Base-by-base conservation (phyloP, 2,888 invertebrate genomes). In the Apoderus coryli region DNA sequence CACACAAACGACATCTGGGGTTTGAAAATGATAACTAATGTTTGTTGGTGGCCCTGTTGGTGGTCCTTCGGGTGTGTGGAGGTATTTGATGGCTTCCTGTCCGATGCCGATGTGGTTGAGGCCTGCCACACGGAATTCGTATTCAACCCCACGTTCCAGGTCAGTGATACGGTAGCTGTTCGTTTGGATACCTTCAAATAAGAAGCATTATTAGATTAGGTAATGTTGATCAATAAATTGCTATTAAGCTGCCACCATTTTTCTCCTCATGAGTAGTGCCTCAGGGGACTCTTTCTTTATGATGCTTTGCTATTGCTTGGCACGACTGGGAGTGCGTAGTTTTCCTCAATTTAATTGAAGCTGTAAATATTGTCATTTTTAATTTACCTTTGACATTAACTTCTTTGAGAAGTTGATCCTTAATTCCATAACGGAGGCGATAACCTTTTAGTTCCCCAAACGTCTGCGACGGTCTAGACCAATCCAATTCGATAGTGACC, bases 71-170 rank as follows among this genome's bases (percentile, higher is more conserved):
- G 95, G 95, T 0, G 95, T 96, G 31, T 77, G 72, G 63, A 89
- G 78, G 47, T 79, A 81, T 52, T 82, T 82, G 2, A 93, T 81
- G 1, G 84, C 81, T 54, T 96, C 92, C 56, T 93, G 90, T 4
- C 96, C 95, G 47, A 79, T 79, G 31, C 95, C 96, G 31, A 95
- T 85, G 43, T 81, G 76, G 60, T 98, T 99, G 56, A 79, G 80
- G 4, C 93, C 98, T 7, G 92, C 81, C n/a, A 98, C 76, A 39
- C 92, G 69, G 56, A 96, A 93, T 59, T 96, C 95, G 59, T 98
- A 99, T 45, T 84, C 81, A 0, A 90, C 85, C 2, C 95, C 95
- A 40, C 85, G 71, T 58, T 92, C 93, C 27, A 88, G 62, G 52
- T 85, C 79, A 43, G 69, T 73, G 37, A 88, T 76, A 45, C 72